These are phyloP conservation scores for Heteronetta atricapilla DNA, from an alignment of 2,113 vertebrate genomes.

Conservation along the genomic window DNA sequence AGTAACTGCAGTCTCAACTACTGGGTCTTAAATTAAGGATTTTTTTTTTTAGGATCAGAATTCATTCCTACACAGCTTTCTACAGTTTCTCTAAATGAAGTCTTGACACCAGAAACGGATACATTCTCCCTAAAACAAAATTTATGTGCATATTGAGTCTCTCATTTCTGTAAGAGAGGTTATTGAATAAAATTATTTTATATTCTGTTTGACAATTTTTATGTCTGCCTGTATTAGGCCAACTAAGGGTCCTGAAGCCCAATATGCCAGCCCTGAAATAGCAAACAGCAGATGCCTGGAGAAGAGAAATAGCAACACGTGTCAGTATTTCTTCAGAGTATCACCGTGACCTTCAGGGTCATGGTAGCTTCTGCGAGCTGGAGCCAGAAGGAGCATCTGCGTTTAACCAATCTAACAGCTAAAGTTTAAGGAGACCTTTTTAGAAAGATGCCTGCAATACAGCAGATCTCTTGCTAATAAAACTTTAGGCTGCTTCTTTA, in stretches of 20 bases:
- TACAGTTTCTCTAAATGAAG: not conserved
- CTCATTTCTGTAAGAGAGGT: not conserved
- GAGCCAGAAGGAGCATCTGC: not conserved
- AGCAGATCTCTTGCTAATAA: not conserved
- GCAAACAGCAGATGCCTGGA: not conserved
- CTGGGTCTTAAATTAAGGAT: not conserved
- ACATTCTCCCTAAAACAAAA: not conserved
- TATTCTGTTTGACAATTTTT: not conserved
- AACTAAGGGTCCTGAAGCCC: not conserved
- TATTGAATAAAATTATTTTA: not conserved
- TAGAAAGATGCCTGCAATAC: not conserved
- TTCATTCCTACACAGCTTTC: not conserved
- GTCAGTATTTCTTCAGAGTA: not conserved
- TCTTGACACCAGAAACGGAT: not conserved
- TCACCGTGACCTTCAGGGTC: not conserved
- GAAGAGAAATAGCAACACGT: not conserved
- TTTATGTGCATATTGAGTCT: accelerated
- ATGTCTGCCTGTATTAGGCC: not conserved
- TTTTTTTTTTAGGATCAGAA: not conserved
- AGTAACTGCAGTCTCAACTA: not conserved
- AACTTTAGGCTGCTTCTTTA: not conserved
- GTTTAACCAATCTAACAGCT: not conserved
- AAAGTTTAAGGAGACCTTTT: not conserved
- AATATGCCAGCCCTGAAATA: not conserved
- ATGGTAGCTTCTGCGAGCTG: not conserved